Conservation (phyloP, 2,113 vertebrate genomes). For the Mellivora capensis region DNA sequence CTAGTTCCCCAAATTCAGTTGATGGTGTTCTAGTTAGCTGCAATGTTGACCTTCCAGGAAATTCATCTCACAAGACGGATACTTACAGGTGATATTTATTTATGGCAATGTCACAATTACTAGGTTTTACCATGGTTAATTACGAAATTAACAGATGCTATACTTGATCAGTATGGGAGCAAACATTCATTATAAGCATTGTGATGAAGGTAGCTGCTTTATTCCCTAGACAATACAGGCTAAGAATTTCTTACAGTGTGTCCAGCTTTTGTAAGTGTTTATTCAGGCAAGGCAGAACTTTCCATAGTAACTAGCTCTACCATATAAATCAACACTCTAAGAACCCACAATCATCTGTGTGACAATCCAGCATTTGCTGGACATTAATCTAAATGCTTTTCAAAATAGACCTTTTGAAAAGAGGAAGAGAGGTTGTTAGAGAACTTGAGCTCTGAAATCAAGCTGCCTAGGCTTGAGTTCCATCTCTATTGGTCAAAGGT, state of each 20-base stretch:
- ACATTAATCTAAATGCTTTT: background rate
- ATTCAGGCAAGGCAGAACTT: background rate
- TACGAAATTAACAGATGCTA: background rate
- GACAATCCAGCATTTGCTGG: background rate
- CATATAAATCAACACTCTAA: background rate
- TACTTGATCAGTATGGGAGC: background rate
- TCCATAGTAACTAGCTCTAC: background rate
- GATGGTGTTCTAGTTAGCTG: background rate
- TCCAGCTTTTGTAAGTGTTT: background rate
- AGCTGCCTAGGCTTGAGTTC: background rate
- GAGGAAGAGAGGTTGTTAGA: background rate
- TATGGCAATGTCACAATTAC: background rate
- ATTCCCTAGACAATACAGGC: background rate
- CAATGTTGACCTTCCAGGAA: background rate
- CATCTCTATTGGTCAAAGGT: background rate
- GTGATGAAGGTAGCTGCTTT: background rate
- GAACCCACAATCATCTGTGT: background rate
- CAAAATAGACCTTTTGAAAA: background rate
- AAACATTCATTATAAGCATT: background rate
- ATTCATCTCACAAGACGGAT: background rate
- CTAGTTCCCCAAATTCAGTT: background rate
- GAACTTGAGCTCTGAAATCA: background rate
- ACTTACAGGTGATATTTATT: background rate
- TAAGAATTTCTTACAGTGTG: background rate
- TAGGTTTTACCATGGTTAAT: background rate